Conservation (phyloP, 2,888 invertebrate genomes). For the Acleris holmiana region DNA sequence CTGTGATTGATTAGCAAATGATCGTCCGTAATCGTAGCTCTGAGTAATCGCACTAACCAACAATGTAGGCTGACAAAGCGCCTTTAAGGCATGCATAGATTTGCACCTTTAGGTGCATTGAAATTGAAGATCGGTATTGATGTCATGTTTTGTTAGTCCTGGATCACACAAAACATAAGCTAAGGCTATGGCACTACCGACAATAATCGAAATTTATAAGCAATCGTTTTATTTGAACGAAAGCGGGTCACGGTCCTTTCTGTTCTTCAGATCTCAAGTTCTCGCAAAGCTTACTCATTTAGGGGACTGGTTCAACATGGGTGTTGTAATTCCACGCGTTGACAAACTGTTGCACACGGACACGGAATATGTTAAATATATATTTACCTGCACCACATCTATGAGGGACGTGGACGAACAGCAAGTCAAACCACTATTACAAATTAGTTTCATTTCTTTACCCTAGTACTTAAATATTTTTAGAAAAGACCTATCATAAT, state of each 20-base stretch:
- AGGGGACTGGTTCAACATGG: conserved; percentile 64
- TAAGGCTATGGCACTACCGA: conserved; percentile 1
- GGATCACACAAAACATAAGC: background rate
- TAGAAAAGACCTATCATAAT: too few relatives aligned
- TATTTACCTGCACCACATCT: conserved; percentile 1
- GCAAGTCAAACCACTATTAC: background rate
- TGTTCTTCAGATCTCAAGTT: conserved; percentile 66
- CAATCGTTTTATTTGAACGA: conserved; percentile 43
- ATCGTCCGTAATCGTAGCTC: too few relatives aligned
- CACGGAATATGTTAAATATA: conserved; percentile 25
- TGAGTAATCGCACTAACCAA: too few relatives aligned
- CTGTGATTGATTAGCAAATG: too few relatives aligned
- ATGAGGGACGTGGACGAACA: background rate
- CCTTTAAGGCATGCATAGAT: background rate
- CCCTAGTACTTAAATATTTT: too few relatives aligned
- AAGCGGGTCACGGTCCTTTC: conserved; percentile 72
- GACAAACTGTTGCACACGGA: conserved; percentile 49
- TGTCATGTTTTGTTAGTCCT: background rate
- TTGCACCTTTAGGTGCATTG: background rate
- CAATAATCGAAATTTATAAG: conserved; percentile 49
- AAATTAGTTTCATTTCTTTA: too few relatives aligned
- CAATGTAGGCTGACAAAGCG: too few relatives aligned
- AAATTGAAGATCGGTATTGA: background rate
- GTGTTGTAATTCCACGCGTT: conserved; percentile 60
- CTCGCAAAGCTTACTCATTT: conserved; percentile 56